These are phyloP conservation scores for Chiropotes sagulatus DNA, from an alignment of 2,797 vertebrate species.

Conservation along the genomic window DNA sequence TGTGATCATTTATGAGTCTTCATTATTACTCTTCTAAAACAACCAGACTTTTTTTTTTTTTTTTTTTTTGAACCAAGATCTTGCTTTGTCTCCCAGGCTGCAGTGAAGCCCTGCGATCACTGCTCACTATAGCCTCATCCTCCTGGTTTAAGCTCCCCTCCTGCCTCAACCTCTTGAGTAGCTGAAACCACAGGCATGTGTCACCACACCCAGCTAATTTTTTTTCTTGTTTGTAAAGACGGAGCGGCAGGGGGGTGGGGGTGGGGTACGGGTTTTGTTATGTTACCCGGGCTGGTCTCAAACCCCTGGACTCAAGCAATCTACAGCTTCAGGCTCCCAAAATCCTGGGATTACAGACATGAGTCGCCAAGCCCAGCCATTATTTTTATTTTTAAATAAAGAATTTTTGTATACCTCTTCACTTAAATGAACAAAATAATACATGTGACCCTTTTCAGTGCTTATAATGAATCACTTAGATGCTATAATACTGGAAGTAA, in stretches of 20 bases:
- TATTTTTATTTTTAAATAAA: background rate
- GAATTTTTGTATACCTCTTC: background rate
- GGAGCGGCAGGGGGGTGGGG: fast-evolving
- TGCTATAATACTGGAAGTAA: background rate
- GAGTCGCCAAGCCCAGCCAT: background rate
- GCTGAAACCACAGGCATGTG: too few relatives aligned
- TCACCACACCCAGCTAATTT: too few relatives aligned
- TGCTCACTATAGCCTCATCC: too few relatives aligned
- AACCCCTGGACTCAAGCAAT: background rate
- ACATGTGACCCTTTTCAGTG: background rate
- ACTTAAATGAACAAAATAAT: background rate
- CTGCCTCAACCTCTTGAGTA: too few relatives aligned
- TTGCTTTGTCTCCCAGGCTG: too few relatives aligned
- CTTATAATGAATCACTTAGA: background rate
- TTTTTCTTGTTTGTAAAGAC: too few relatives aligned
- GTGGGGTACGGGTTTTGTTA: too few relatives aligned
- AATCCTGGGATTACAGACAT: background rate
- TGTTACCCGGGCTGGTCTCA: background rate
- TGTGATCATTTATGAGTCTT: background rate
- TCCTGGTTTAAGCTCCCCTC: too few relatives aligned
- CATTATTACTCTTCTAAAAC: background rate
- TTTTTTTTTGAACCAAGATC: too few relatives aligned
- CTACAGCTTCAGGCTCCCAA: background rate
- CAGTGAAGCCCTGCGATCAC: fast-evolving
- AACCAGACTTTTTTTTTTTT: background rate